phyloP scores from a whole-genome alignment of 2,888 invertebrate species.

The Drosophila colorata region DNA sequence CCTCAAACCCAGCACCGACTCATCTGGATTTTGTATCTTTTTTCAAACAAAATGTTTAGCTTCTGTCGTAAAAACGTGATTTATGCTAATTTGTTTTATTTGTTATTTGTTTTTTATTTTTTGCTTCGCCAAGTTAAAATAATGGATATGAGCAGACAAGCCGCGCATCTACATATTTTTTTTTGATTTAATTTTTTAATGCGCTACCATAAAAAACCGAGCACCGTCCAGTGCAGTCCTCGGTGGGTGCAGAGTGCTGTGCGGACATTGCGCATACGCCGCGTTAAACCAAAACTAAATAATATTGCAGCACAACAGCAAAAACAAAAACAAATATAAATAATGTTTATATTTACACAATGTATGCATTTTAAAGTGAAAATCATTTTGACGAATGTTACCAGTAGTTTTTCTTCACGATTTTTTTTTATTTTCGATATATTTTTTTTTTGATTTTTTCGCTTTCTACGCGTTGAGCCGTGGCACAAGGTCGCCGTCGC shows the following conservation, averaged over 20 bases:
- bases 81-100: conserved; percentile 57
- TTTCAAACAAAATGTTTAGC: conserved; percentile 34
- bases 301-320: conserved; percentile 13
- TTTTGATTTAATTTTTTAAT: conserved; percentile 49
- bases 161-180: conserved; percentile 21
- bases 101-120: conserved; percentile 32
- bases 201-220: conserved; percentile 40
- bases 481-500: conserved; percentile 75
- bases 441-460: conserved; percentile 50
- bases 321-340: conserved; percentile 25
- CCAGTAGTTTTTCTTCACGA: conserved; percentile 37
- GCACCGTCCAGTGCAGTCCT: conserved; percentile 32
- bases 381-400: conserved; percentile 56
- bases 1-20: neutral
- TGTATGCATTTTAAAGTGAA: conserved; percentile 52
- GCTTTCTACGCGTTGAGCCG: conserved; percentile 76
- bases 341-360: conserved; percentile 35
- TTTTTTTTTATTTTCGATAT: conserved; percentile 20
- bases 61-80: conserved; percentile 48
- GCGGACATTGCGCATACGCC: conserved; percentile 44
- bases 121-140: conserved; percentile 24
- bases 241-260: conserved; percentile 1
- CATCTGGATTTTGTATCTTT: conserved; percentile 7
- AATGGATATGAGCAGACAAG: conserved; percentile 24
- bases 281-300: conserved; percentile 15